Percentiles rank a stretch among this genome's conserved stretches.
phyloP scores from a whole-genome alignment of 1,140 invertebrate species.

The Anadara kagoshimensis region DNA sequence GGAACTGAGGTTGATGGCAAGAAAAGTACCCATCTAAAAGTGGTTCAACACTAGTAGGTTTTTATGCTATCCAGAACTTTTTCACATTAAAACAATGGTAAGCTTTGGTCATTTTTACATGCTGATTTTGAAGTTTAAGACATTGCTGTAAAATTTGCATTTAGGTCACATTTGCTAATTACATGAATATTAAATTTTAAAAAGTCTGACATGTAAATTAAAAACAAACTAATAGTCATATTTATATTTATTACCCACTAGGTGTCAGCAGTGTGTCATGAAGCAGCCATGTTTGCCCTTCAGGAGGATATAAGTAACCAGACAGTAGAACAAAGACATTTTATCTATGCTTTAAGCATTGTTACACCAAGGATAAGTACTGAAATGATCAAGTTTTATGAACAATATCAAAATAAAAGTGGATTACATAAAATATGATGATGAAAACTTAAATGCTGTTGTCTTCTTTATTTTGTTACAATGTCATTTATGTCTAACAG shows the following conservation, averaged over 20 bases:
- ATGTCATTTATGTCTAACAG: no score
- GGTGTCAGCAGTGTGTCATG: conserved; percentile 87
- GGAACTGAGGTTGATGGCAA: no score
- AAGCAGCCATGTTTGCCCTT: conserved; percentile 87
- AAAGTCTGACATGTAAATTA: background rate
- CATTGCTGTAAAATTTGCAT: no score
- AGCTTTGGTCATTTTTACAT: no score
- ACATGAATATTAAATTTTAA: no score
- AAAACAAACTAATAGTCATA: background rate
- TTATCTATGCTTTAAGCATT: conserved; percentile 80
- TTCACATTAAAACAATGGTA: no score
- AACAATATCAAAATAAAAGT: conserved; percentile 74
- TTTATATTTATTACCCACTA: conserved; percentile 63
- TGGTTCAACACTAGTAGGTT: no score
- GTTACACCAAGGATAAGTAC: conserved; percentile 83
- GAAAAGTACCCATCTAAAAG: no score
- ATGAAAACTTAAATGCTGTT: background rate
- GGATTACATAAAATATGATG: conserved; percentile 54
- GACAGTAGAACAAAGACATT: conserved; percentile 79
- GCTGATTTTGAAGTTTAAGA: no score
- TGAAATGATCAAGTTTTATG: conserved; percentile 82
- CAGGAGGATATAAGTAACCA: conserved; percentile 81
- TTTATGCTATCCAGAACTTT: no score
- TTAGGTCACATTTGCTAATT: no score
- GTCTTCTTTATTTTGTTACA: no score